These are phyloP conservation scores for Hydrophis major DNA, from an alignment of 2,797 vertebrate species.

Conservation along the genomic window DNA sequence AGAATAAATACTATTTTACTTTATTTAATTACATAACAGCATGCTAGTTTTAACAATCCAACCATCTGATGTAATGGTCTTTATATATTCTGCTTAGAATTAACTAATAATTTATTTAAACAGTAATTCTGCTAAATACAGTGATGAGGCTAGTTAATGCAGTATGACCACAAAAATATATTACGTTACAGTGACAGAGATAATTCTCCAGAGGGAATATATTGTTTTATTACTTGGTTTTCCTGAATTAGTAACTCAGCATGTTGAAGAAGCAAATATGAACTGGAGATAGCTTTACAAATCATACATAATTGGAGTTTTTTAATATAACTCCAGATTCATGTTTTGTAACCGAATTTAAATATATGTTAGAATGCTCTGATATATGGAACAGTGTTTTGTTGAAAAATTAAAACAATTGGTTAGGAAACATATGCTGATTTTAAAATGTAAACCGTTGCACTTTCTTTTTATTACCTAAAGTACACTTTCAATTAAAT, in stretches of 20 bases:
- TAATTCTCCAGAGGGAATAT: slow-evolving; percentile 46
- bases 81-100: slow-evolving; percentile 49
- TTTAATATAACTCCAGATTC: neutral
- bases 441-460: slow-evolving; percentile 34
- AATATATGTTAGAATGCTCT: neutral
- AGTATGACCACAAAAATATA: slow-evolving; percentile 46
- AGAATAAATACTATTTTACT: slow-evolving; percentile 60
- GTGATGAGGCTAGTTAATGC: slow-evolving; percentile 48
- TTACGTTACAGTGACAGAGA: slow-evolving; percentile 46
- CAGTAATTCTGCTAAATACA: slow-evolving; percentile 55
- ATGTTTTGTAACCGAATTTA: neutral
- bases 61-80: slow-evolving; percentile 51
- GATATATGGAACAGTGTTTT: slow-evolving; percentile 1
- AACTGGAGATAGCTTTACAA: slow-evolving; percentile 34
- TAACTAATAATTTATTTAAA: slow-evolving; percentile 61
- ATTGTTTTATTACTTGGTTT: slow-evolving; percentile 52
- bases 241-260: slow-evolving; percentile 43
- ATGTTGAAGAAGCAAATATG: slow-evolving; percentile 40
- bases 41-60: slow-evolving; percentile 59
- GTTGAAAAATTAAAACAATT: neutral
- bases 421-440: slow-evolving; percentile 15
- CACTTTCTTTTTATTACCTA: slow-evolving; percentile 22
- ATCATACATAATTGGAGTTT: neutral
- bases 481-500: slow-evolving; percentile 22
- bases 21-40: slow-evolving; percentile 60